phyloP scores from a whole-genome alignment of 2,797 vertebrate genomes.

The Diceros bicornis region DNA sequence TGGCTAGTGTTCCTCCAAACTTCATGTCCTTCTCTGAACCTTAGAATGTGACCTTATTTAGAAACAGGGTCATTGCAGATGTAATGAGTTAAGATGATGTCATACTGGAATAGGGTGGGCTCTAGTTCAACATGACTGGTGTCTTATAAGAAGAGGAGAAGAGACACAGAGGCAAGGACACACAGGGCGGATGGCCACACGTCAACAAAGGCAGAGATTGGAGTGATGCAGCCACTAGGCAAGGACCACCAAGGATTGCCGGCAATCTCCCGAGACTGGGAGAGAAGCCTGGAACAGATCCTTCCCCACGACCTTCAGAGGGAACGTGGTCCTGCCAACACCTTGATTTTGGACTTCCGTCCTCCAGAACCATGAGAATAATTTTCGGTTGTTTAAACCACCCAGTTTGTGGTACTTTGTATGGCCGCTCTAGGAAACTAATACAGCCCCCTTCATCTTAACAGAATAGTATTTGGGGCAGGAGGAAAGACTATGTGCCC shows the following conservation, averaged over 20 bases:
- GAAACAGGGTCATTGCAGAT: background rate
- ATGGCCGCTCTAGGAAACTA: background rate
- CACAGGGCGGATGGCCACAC: background rate
- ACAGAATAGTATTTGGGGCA: background rate
- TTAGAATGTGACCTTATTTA: background rate
- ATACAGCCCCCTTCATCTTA: background rate
- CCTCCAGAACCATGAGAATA: background rate
- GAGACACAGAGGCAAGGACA: background rate
- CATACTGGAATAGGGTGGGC: background rate
- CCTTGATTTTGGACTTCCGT: background rate
- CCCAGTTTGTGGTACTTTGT: background rate
- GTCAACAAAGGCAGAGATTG: background rate
- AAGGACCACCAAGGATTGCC: no score
- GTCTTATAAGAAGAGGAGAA: background rate
- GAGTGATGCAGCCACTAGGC: rapidly evolving
- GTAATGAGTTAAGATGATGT: background rate
- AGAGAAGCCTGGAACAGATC: background rate
- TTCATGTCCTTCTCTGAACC: background rate
- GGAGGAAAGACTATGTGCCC: background rate
- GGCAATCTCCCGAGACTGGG: background rate
- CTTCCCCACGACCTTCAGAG: background rate
- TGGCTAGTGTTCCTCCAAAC: background rate
- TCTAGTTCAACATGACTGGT: background rate
- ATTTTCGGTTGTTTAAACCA: background rate
- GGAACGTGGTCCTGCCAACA: background rate